A percentile compares a stretch with the other conserved stretches of the same genome.
These are phyloP conservation scores for Oenanthe oenanthe DNA, from an alignment of 2,113 vertebrate species.

Conservation along the genomic window DNA sequence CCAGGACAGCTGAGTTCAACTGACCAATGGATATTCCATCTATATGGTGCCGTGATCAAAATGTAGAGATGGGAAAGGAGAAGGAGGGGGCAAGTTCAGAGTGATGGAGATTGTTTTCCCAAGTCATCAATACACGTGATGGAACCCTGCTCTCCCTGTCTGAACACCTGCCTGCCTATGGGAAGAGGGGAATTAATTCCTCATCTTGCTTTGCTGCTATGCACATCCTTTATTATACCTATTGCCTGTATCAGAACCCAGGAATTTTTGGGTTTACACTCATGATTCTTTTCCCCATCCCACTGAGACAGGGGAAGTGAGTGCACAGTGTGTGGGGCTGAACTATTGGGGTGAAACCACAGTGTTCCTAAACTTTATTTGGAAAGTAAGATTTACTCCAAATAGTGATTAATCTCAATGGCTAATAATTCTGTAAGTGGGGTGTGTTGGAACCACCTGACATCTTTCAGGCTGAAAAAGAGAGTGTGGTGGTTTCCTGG, in stretches of 20 bases:
- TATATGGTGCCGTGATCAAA: background rate
- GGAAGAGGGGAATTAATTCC: background rate
- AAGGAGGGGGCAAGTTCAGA: background rate
- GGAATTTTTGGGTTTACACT: background rate
- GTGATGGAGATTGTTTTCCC: background rate
- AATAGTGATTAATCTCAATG: background rate
- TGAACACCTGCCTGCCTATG: rapidly evolving
- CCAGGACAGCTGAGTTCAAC: background rate
- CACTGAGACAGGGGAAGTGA: background rate
- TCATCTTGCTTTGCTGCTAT: background rate
- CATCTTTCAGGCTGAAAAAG: background rate
- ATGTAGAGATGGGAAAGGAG: background rate
- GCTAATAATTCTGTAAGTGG: background rate
- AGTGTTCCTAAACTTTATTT: background rate
- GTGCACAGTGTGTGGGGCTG: background rate
- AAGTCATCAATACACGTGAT: background rate
- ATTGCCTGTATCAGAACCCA: background rate
- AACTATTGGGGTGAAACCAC: background rate
- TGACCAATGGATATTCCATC: background rate
- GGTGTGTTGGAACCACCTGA: background rate
- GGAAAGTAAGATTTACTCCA: background rate
- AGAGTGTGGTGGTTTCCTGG: background rate
- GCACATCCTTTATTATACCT: background rate
- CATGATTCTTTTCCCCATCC: background rate
- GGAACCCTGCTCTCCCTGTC: background rate